phyloP scores from a whole-genome alignment of 2,888 invertebrate species.

The Homarus gammarus region DNA sequence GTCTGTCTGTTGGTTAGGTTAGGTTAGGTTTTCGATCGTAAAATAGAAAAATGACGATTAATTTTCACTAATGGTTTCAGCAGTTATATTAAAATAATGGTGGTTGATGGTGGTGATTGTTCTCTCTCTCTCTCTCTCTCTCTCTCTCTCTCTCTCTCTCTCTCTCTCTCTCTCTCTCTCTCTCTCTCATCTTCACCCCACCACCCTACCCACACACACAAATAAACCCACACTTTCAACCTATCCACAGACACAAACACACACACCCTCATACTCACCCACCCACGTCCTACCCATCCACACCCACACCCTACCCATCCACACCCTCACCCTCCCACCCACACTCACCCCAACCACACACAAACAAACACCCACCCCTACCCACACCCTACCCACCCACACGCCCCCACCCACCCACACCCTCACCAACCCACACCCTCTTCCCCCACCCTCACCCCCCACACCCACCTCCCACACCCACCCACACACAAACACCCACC shows the following conservation, averaged over 20 bases:
- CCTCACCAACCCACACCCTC: neutral
- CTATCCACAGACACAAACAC: conserved; percentile 16
- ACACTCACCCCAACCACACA: neutral
- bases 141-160: neutral
- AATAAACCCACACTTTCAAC: neutral
- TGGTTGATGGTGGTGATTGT: too few species aligned
- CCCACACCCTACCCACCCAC: neutral
- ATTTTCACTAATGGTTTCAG: too few species aligned
- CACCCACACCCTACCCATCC: too few species aligned
- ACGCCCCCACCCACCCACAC: neutral
- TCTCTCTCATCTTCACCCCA: neutral
- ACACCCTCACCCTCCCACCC: neutral
- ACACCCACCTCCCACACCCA: too few species aligned
- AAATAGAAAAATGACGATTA: too few species aligned
- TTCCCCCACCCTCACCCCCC: neutral
- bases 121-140: neutral
- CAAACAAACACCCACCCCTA: neutral
- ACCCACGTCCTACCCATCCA: too few species aligned
- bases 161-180: too few species aligned
- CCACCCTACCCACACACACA: neutral
- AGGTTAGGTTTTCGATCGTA: too few species aligned
- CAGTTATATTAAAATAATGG: too few species aligned
- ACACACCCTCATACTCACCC: too few species aligned
- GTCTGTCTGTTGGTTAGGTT: too few species aligned
- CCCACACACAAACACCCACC: neutral